Percentiles rank a stretch among this genome's conserved stretches.
Evolutionary conservation across 2,888 invertebrate species (phyloP).

Genomic region (Ormia ochracea): DNA sequence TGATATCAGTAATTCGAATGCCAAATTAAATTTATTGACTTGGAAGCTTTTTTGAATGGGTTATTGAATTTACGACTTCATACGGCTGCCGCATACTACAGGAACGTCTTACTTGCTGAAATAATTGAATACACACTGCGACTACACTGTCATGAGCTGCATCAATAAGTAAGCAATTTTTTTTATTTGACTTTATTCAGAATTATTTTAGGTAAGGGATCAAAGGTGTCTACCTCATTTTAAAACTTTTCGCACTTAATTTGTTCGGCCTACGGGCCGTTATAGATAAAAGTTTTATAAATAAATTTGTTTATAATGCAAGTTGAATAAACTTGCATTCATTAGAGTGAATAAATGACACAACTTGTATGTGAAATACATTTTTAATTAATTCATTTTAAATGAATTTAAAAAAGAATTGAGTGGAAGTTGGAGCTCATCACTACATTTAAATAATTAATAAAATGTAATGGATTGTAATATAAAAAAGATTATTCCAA

Average conservation of each 20-base stretch:
- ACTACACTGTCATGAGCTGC: too few species aligned
- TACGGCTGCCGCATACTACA: background rate
- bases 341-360: background rate
- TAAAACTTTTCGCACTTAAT: background rate
- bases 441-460: background rate
- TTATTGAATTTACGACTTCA: background rate
- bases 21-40: too few species aligned
- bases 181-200: too few species aligned
- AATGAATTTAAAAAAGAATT: background rate
- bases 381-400: conserved; percentile 8
- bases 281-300: background rate
- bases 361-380: conserved; percentile 14
- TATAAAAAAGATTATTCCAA: too few species aligned
- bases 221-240: background rate
- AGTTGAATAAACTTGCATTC: conserved; percentile 11
- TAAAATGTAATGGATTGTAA: background rate
- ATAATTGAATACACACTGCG: too few species aligned
- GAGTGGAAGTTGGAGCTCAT: conserved; percentile 1
- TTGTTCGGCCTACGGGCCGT: background rate
- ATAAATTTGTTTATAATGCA: background rate
- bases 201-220: too few species aligned
- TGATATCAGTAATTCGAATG: too few species aligned
- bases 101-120: too few species aligned
- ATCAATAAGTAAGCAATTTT: too few species aligned
- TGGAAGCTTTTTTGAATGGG: background rate